Conservation (phyloP, 2,888 invertebrate genomes). For the Dendrolimus houi region DNA sequence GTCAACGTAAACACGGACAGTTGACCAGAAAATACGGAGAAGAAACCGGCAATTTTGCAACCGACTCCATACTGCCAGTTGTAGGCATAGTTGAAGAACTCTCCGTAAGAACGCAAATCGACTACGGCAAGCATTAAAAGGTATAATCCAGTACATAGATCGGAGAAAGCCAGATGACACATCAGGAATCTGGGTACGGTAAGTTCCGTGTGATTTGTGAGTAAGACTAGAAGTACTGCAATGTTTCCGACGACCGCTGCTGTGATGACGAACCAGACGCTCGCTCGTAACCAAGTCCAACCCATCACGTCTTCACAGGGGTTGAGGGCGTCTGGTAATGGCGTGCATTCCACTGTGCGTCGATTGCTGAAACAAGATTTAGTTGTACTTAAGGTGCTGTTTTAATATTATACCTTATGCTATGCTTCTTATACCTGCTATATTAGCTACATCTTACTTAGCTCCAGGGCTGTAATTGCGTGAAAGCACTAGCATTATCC, state of each 20-base stretch:
- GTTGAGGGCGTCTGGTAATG: conserved; percentile 87
- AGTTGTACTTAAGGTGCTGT: too few relatives aligned
- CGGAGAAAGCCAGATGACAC: conserved; percentile 90
- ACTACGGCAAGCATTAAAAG: conserved; percentile 88
- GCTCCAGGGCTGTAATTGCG: too few relatives aligned
- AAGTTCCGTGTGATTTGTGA: conserved; percentile 73
- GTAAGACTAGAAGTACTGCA: conserved; percentile 86
- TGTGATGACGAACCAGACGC: conserved; percentile 91
- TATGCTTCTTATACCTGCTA: too few relatives aligned
- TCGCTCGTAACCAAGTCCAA: conserved; percentile 83
- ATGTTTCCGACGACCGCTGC: conserved; percentile 90
- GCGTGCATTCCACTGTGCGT: conserved; percentile 79
- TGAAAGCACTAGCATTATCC: too few relatives aligned
- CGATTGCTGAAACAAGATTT: conserved; percentile 28
- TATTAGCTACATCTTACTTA: too few relatives aligned
- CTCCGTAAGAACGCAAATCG: conserved; percentile 88
- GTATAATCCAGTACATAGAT: conserved; percentile 91
- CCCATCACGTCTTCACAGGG: conserved; percentile 96
- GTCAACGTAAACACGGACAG: conserved; percentile 92
- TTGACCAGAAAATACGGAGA: conserved; percentile 92
- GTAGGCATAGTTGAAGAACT: conserved; percentile 93
- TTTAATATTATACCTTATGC: too few relatives aligned
- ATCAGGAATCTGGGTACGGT: conserved; percentile 66
- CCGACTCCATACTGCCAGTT: conserved; percentile 91
- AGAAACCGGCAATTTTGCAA: conserved; percentile 90